Base-by-base conservation (phyloP, 1,140 invertebrate genomes). In the Leptopilina boulardi region DNA sequence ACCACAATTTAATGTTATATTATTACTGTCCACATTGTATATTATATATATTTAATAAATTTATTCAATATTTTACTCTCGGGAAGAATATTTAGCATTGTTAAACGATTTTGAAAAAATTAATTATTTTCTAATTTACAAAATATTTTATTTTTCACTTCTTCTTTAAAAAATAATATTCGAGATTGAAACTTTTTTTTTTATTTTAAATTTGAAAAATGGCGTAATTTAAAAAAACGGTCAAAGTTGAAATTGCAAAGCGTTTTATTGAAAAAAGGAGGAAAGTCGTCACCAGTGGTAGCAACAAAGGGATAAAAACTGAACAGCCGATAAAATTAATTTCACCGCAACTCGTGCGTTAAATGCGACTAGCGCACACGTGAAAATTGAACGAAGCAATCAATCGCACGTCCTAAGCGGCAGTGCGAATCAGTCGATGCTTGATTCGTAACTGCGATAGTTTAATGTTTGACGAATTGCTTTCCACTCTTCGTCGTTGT, bases 241-340 rank as follows among this genome's bases (percentile, higher is more conserved):
- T 8, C 1, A 51, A 51, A 18, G 47, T 66, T 66, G 3, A 11
- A 66, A 34, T 66, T 38, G 34, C 4, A 38, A 15, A 26, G 6
- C 26, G 21, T 30, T 66, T 66, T 9, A 30, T 66, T 66, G n/a
- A n/a, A n/a, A 3, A 23, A 23, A 10, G 13, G 23, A 30, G 23
- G 59, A 15, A 66, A 66, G 26, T 34, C 59, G 59, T 30, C 59
- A 54, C 18, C 51, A 54, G 51, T 54, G 18, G 10, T 18, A 21
- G 8, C 6, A 30, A 66, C 23, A 66, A 66, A 66, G 59, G 11
- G 59, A 23, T 8, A 66, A 30, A 66, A 66, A 30, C 23, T 66
- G 59, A 66, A 66, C 59, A 66, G 59, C 59, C 59, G 59, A 66
- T 66, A 66, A 66, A 66, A 66, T 66, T 66, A 66, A 66, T 66